These are phyloP conservation scores for Philereme transversata DNA, from an alignment of 2,888 invertebrate species.

Conservation along the genomic window DNA sequence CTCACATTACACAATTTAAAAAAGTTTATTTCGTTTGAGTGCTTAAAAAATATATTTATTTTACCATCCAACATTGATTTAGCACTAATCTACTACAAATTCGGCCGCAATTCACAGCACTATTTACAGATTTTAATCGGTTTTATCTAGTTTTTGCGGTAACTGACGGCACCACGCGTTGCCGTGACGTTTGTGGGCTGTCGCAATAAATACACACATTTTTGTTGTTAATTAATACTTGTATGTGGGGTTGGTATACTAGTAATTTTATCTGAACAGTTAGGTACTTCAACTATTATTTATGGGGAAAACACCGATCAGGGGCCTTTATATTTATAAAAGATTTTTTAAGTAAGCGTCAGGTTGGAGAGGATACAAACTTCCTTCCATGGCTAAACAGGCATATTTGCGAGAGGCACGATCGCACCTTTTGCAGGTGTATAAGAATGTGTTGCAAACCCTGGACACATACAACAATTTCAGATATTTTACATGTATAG, in stretches of 20 bases:
- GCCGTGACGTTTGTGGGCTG: conserved; percentile 68
- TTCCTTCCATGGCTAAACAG: too few relatives aligned
- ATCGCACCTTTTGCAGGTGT: too few relatives aligned
- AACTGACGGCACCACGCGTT: conserved; percentile 60
- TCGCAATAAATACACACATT: conserved; percentile 77
- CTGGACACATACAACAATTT: too few relatives aligned
- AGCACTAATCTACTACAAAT: neutral
- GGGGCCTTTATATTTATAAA: too few relatives aligned
- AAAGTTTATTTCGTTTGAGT: too few relatives aligned
- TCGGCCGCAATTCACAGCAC: conserved; percentile 29
- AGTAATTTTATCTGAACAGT: neutral
- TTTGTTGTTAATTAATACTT: conserved; percentile 78
- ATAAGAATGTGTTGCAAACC: too few relatives aligned
- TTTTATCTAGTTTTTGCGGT: conserved; percentile 80
- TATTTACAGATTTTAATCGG: conserved; percentile 53
- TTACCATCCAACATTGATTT: neutral
- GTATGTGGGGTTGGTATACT: neutral
- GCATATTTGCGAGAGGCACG: too few relatives aligned
- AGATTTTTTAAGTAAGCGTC: too few relatives aligned
- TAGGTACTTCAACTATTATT: neutral
- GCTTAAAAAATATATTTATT: neutral
- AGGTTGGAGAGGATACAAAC: too few relatives aligned
- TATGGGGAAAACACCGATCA: too few relatives aligned
- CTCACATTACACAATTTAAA: too few relatives aligned
- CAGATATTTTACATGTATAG: too few relatives aligned